Conservation (phyloP, 2,113 vertebrate genomes). For the Elachura formosa region DNA sequence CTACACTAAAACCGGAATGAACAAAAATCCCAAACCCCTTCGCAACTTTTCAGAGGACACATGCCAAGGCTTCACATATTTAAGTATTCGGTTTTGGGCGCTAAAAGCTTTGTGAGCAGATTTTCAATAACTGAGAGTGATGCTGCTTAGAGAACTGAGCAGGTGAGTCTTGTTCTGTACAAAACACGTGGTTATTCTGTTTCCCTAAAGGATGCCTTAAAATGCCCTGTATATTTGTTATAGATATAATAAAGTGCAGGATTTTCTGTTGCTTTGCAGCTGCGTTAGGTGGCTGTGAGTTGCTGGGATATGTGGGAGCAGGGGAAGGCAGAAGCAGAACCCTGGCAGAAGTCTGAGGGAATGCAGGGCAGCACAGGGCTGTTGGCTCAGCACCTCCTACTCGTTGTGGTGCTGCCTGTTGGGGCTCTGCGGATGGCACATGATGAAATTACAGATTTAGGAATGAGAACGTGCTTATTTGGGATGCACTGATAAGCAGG, state of each 20-base stretch:
- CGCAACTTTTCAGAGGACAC: background rate
- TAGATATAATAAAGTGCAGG: background rate
- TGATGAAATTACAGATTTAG: too few relatives aligned
- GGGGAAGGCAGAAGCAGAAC: background rate
- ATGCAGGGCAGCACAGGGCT: background rate
- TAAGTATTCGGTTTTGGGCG: background rate
- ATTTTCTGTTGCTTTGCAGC: background rate
- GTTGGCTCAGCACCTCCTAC: background rate
- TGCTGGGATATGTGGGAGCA: background rate
- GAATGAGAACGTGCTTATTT: fast-evolving
- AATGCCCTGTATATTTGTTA: background rate
- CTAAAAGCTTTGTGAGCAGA: background rate
- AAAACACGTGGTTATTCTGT: background rate
- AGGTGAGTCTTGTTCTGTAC: background rate
- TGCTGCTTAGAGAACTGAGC: background rate
- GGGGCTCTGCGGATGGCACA: background rate
- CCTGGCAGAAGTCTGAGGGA: background rate
- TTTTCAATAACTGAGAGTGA: background rate
- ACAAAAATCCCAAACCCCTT: background rate
- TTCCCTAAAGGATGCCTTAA: background rate
- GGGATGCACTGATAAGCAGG: background rate
- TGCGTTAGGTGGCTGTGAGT: background rate
- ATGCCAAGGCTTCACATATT: background rate
- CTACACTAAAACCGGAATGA: background rate
- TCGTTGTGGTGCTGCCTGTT: background rate